phyloP scores from a whole-genome alignment of 2,888 invertebrate genomes.

The Campoplex nolae region DNA sequence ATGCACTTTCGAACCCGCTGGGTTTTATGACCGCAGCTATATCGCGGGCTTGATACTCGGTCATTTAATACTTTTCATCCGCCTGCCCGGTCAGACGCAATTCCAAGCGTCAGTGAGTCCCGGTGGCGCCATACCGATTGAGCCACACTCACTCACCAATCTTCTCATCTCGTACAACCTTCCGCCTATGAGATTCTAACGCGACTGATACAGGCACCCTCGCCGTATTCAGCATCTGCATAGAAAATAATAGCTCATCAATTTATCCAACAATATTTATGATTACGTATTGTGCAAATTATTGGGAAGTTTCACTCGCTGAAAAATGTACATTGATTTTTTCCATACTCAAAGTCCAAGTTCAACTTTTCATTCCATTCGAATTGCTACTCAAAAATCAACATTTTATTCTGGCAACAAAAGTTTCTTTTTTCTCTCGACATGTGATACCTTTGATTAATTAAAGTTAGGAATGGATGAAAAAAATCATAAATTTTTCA shows the following conservation, averaged over 20 bases:
- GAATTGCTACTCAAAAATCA: neutral
- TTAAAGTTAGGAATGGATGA: no score
- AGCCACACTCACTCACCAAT: slow-evolving; percentile 49
- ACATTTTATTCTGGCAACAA: neutral
- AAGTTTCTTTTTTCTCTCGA: neutral
- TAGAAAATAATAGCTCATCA: slow-evolving; percentile 19
- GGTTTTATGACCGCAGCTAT: slow-evolving; percentile 63
- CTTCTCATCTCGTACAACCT: slow-evolving; percentile 49
- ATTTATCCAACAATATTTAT: slow-evolving; percentile 10
- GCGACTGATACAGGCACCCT: slow-evolving; percentile 52
- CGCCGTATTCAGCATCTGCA: slow-evolving; percentile 1
- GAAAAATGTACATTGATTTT: neutral
- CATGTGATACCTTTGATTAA: no score
- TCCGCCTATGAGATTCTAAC: slow-evolving; percentile 46
- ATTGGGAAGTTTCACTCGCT: neutral
- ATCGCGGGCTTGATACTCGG: slow-evolving; percentile 66
- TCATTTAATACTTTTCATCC: slow-evolving; percentile 72
- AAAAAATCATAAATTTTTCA: neutral
- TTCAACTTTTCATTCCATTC: neutral
- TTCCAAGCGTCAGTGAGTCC: slow-evolving; percentile 64
- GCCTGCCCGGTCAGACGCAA: slow-evolving; percentile 63
- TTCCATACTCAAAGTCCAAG: neutral
- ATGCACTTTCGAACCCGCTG: slow-evolving; percentile 52
- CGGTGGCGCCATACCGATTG: slow-evolving; percentile 64
- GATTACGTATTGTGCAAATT: neutral